Percentiles rank a stretch among this genome's conserved stretches.
Conservation (phyloP, 2,113 vertebrate species). For the Pseudois nayaur region DNA sequence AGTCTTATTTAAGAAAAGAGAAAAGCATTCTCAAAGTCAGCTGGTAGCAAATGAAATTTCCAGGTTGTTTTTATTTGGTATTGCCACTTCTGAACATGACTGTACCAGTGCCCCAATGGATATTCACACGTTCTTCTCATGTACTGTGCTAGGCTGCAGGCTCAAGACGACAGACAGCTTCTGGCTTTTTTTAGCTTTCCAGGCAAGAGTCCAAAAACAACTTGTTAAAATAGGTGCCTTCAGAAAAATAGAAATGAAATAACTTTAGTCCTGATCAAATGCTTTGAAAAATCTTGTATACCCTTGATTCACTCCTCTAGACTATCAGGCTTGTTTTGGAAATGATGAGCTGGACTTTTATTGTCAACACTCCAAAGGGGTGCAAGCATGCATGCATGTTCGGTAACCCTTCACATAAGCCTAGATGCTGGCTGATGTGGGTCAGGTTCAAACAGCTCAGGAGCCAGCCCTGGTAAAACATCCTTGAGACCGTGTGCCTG, state of each 20-base stretch:
- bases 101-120: too few species aligned
- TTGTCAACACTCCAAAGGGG: not conserved
- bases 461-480: not conserved
- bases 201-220: slow-evolving; percentile 1
- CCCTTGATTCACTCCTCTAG: not conserved
- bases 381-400: accelerated
- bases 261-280: not conserved
- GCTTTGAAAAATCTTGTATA: not conserved
- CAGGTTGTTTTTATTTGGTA: not conserved
- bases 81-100: not conserved
- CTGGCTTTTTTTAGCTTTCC: slow-evolving; percentile 19
- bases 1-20: not conserved
- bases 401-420: too few species aligned
- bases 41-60: not conserved
- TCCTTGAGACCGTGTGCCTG: not conserved
- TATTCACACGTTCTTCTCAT: not conserved
- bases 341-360: not conserved
- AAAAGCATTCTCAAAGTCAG: not conserved
- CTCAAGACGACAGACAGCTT: not conserved
- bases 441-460: not conserved
- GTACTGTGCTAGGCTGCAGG: not conserved
- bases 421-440: not conserved
- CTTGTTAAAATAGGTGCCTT: not conserved
- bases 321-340: not conserved
- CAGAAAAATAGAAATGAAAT: not conserved